Evolutionary conservation across 2,888 invertebrate genomes (phyloP).

Genomic region (Temnothorax ravouxi): DNA sequence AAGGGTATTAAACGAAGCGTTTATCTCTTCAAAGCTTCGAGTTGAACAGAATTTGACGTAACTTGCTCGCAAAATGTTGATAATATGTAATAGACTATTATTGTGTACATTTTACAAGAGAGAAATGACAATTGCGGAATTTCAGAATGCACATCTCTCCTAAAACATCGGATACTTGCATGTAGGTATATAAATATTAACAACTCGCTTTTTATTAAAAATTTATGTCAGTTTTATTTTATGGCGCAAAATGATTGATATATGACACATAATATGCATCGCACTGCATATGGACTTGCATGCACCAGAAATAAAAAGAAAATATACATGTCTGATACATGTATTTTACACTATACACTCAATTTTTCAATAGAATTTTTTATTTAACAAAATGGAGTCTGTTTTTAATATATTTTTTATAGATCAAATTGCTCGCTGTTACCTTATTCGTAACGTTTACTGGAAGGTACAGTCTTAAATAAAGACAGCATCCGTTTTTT

Average conservation of each 20-base stretch:
- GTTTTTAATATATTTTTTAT: conserved; percentile 3
- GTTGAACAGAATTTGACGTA: neutral
- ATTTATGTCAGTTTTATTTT: conserved; percentile 40
- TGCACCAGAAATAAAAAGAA: neutral
- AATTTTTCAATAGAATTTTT: conserved; percentile 30
- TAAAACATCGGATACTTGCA: neutral
- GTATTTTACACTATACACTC: neutral
- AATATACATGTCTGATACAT: neutral
- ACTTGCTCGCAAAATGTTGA: conserved; percentile 24
- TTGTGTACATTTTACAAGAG: neutral
- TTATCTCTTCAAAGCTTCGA: neutral
- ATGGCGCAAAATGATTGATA: conserved; percentile 17
- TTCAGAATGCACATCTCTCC: neutral
- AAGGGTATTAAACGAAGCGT: conserved; percentile 8
- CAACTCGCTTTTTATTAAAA: conserved; percentile 38
- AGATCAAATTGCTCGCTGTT: neutral
- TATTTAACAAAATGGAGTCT: neutral
- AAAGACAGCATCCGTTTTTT: conserved; percentile 16
- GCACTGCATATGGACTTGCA: neutral
- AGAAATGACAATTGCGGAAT: neutral
- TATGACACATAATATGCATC: conserved; percentile 29
- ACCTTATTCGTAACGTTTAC: neutral
- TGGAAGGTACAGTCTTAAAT: neutral
- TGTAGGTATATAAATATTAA: conserved; percentile 14
- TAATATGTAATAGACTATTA: neutral